Conservation (phyloP, 2,888 invertebrate genomes). For the Nomada ruficornis region DNA sequence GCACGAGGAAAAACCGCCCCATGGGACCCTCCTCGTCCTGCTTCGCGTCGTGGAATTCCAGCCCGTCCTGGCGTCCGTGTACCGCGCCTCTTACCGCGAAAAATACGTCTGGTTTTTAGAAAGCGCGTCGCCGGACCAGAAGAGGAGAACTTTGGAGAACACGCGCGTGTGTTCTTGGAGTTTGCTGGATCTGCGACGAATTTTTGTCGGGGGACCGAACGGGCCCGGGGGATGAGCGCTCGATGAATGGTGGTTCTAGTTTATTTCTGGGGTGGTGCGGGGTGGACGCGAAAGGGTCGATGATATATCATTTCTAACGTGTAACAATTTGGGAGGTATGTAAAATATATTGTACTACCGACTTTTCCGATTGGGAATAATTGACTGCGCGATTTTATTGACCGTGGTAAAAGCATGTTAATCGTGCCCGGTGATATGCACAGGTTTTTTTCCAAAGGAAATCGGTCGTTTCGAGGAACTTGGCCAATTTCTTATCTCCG, state of each 20-base stretch:
- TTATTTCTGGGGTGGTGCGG: too few species aligned
- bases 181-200: background rate
- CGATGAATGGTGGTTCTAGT: too few species aligned
- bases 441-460: background rate
- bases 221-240: too few species aligned
- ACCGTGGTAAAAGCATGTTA: too few species aligned
- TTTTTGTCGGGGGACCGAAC: too few species aligned
- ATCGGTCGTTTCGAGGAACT: slow-evolving; percentile 20
- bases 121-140: slow-evolving; percentile 47
- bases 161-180: background rate
- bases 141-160: background rate
- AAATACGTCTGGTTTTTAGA: slow-evolving; percentile 78
- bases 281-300: too few species aligned
- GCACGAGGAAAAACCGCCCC: slow-evolving; percentile 68
- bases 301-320: too few species aligned
- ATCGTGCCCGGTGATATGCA: background rate
- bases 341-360: too few species aligned
- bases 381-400: too few species aligned
- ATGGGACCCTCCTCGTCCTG: slow-evolving; percentile 37
- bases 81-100: slow-evolving; percentile 73
- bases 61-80: slow-evolving; percentile 39
- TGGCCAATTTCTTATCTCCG: slow-evolving; percentile 42
- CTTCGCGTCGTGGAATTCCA: slow-evolving; percentile 66
- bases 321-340: too few species aligned
- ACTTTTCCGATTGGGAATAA: too few species aligned